A percentile compares a stretch with the other conserved stretches of the same genome.
These are phyloP conservation scores for Siphamia tubifer DNA, from an alignment of 2,113 vertebrate genomes.

Conservation along the genomic window DNA sequence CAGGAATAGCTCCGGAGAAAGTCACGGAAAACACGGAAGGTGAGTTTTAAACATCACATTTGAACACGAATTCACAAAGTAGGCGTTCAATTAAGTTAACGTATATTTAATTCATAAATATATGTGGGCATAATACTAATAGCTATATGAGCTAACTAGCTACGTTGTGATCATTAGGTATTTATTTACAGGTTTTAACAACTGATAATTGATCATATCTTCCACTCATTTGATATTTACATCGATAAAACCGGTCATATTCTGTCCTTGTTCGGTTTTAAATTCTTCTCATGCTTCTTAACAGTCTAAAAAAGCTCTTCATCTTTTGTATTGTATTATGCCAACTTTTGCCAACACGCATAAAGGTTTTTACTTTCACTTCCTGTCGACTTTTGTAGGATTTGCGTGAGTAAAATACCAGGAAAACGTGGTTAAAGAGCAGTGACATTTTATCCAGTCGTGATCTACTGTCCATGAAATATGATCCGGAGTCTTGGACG, in stretches of 20 bases:
- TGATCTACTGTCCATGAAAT: neutral
- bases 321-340: neutral
- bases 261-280: no score
- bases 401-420: neutral
- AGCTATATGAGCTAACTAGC: neutral
- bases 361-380: neutral
- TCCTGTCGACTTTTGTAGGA: neutral
- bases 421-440: fast-evolving
- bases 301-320: no score
- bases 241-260: neutral
- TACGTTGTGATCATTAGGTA: neutral
- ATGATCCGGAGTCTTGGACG: neutral
- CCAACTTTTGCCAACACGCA: neutral
- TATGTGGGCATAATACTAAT: neutral
- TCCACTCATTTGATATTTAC: neutral
- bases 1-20: neutral
- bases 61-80: fast-evolving
- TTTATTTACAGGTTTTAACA: neutral
- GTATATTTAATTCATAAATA: neutral
- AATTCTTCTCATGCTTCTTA: neutral
- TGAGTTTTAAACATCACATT: neutral
- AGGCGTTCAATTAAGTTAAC: fast-evolving
- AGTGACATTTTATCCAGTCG: neutral
- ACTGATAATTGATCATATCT: neutral
- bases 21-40: constrained; percentile 34